These are phyloP conservation scores for Mastomys natalensis DNA, from an alignment of 2,113 vertebrate genomes.

Conservation along the genomic window DNA sequence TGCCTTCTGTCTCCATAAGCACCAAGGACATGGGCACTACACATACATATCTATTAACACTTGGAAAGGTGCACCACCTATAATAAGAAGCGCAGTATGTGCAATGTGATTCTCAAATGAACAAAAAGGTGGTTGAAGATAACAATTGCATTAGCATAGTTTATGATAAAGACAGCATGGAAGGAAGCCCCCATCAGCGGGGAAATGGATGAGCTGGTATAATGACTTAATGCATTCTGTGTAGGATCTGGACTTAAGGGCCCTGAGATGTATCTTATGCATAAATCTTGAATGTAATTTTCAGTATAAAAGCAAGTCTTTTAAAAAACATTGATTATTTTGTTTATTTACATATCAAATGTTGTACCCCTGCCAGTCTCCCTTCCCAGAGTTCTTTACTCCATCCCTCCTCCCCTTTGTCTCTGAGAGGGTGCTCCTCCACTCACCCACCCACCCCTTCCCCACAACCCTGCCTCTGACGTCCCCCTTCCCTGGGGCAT, in stretches of 20 bases:
- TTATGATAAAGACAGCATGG: not conserved
- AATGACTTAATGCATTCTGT: not conserved
- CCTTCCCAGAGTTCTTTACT: too few relatives aligned
- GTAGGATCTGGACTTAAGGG: not conserved
- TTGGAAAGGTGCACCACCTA: not conserved
- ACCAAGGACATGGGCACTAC: too few relatives aligned
- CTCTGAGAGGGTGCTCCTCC: too few relatives aligned
- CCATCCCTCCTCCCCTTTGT: too few relatives aligned
- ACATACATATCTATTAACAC: not conserved
- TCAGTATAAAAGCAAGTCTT: not conserved
- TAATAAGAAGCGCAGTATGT: not conserved
- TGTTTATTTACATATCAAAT: too few relatives aligned
- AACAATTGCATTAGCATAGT: not conserved
- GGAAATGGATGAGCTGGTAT: not conserved
- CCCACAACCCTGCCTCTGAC: too few relatives aligned
- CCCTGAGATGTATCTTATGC: not conserved
- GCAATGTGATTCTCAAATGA: not conserved
- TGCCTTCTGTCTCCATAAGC: not conserved
- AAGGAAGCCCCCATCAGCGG: not conserved
- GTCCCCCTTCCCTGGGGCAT: too few relatives aligned
- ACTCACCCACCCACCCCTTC: too few relatives aligned
- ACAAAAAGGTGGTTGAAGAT: not conserved
- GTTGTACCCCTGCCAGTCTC: too few relatives aligned
- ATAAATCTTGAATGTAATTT: slow-evolving; percentile 1
- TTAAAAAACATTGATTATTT: too few relatives aligned